Evolutionary conservation across 2,797 vertebrate species (phyloP).

Genomic region (Tapirus indicus): DNA sequence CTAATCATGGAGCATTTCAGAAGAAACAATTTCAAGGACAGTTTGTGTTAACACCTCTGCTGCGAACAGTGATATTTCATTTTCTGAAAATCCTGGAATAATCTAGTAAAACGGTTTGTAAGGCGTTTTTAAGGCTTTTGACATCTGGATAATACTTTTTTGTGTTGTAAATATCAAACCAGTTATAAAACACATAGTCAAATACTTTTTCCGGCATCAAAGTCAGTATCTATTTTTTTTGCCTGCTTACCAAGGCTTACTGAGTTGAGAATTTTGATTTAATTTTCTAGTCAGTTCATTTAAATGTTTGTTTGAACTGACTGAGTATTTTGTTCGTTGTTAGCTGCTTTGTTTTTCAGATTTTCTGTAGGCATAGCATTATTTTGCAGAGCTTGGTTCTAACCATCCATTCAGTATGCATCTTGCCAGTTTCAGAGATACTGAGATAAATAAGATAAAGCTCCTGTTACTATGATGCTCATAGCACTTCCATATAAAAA

Average conservation of each 20-base stretch:
- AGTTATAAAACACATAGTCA: not conserved
- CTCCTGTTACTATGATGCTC: not conserved
- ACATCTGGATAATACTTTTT: not conserved
- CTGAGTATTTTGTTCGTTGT: not conserved
- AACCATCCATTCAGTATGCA: not conserved
- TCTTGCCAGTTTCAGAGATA: not conserved
- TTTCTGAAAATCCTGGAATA: constrained; percentile 34
- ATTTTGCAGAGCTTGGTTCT: not conserved
- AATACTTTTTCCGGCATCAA: not conserved
- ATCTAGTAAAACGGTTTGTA: not conserved
- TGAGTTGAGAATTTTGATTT: not conserved
- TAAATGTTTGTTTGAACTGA: not conserved
- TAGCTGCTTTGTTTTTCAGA: not conserved
- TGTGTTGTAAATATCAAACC: not conserved
- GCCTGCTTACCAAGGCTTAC: not conserved
- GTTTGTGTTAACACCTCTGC: not conserved
- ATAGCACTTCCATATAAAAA: not conserved
- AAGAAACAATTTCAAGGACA: not conserved
- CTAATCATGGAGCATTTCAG: not conserved
- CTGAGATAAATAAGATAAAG: not conserved
- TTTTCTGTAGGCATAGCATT: not conserved
- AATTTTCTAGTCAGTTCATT: not conserved
- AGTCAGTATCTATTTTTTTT: not conserved
- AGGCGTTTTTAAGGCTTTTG: not conserved
- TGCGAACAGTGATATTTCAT: not conserved